Evolutionary conservation across 2,113 vertebrate species (phyloP).

Genomic region (Neogobius melanostomus): DNA sequence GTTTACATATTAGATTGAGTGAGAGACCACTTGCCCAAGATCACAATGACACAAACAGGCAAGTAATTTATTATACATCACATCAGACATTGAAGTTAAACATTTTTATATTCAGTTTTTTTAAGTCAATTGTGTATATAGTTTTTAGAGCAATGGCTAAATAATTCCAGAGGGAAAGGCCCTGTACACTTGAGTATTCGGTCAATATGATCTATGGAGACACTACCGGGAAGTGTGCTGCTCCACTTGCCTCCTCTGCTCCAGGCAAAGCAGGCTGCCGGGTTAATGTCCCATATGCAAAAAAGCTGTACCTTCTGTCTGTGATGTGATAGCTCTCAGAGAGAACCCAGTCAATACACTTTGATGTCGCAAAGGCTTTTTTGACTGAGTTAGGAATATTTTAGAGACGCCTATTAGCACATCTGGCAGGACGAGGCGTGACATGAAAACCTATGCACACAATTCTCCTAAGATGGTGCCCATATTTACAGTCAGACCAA

Average conservation of each 20-base stretch:
- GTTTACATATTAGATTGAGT: too few relatives aligned
- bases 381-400: conserved; percentile 64
- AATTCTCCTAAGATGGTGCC: conserved; percentile 36
- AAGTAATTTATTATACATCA: too few relatives aligned
- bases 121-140: too few relatives aligned
- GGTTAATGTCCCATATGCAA: conserved; percentile 49
- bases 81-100: too few relatives aligned
- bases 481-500: conserved; percentile 32
- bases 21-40: too few relatives aligned
- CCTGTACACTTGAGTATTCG: conserved; percentile 20
- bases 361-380: conserved; percentile 66
- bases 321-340: conserved; percentile 50
- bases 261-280: conserved; percentile 29
- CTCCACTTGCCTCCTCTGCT: conserved; percentile 30
- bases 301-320: conserved; percentile 46
- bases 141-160: too few relatives aligned
- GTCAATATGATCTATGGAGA: conserved; percentile 33
- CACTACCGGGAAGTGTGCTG: conserved; percentile 35
- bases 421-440: conserved; percentile 7
- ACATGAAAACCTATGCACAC: conserved; percentile 5
- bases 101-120: too few relatives aligned
- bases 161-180: conserved; percentile 9
- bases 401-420: conserved; percentile 45
- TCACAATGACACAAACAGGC: too few relatives aligned
- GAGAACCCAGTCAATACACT: conserved; percentile 54